Base-by-base conservation (phyloP, 2,113 vertebrate genomes). In the Perca schrenkii region DNA sequence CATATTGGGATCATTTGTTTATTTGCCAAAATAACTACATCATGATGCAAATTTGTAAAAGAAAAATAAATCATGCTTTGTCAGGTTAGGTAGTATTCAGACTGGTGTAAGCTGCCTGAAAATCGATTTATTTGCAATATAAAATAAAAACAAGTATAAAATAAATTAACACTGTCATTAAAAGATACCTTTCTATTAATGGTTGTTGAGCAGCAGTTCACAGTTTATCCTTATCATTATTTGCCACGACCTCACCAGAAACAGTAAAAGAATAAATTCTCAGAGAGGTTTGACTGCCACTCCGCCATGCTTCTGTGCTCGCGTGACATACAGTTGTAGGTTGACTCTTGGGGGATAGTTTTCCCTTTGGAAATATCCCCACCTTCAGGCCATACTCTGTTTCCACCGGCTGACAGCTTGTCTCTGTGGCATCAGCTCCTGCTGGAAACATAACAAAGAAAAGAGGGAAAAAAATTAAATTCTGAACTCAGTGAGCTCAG, bases 301-400 rank as follows among this genome's bases (percentile, higher is more conserved):
- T 81, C 43, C 73, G 86, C 67, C 78, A 46, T 22, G 80, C 85
- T 69, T 64, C 43, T 60, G 71, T 17, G 75, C 75, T 74, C 60
- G 62, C 11, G 6, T 85, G 86, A 84, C 28, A 21, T 43, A 36
- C 74, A 77, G 81, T 31, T 17, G 25, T 16, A 14, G 74, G 85
- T 91, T 7, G 60, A 80, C 87, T 74, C 80, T 68, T 43, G 67
- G 63, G 71, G 67, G 65, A 56, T 52, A 79, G 52, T 72, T 83
- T 90, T 92, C 92, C 79, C 83, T 86, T 86, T 79, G 87, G 85
- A 92, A 93, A 94, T 56, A 87, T 79, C 86, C 68, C 86, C 88
- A 83, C 74, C 90, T 91, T 87, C 85, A 90, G 86, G 89, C 83
- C 71, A 53, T 56, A 61, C 76, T 89, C 87, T 12, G 71, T 85